phyloP scores from a whole-genome alignment of 2,888 invertebrate genomes.

The Parnassius glacialis region DNA sequence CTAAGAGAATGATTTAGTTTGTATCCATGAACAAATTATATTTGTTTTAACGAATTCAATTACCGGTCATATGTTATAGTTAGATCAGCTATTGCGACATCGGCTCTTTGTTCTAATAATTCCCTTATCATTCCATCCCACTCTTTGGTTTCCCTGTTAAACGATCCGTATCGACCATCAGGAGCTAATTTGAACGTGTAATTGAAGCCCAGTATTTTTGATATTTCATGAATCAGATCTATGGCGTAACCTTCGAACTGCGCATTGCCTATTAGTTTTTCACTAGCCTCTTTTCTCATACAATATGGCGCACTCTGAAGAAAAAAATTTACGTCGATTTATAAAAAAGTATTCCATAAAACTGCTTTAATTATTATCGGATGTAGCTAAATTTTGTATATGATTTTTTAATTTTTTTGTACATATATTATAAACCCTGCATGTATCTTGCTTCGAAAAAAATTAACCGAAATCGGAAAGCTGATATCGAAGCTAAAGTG shows the following conservation, averaged over 20 bases:
- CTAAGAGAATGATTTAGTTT: too few relatives aligned
- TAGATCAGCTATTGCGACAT: slow-evolving; percentile 97
- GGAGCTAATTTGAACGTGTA: slow-evolving; percentile 92
- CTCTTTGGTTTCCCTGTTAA: slow-evolving; percentile 90
- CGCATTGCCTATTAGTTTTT: slow-evolving; percentile 92
- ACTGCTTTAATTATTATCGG: neutral
- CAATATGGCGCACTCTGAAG: slow-evolving; percentile 96
- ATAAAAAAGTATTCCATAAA: neutral
- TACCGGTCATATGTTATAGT: slow-evolving; percentile 98
- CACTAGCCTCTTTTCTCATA: slow-evolving; percentile 94
- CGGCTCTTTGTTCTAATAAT: slow-evolving; percentile 93
- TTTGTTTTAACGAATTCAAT: too few relatives aligned
- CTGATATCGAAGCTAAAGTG: too few relatives aligned
- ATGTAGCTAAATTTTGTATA: too few relatives aligned
- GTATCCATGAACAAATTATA: too few relatives aligned
- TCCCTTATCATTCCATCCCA: slow-evolving; percentile 97
- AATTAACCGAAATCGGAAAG: too few relatives aligned
- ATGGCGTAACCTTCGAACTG: slow-evolving; percentile 97
- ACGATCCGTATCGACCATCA: slow-evolving; percentile 91
- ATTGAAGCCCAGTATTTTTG: slow-evolving; percentile 92
- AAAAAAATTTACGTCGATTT: slow-evolving; percentile 28
- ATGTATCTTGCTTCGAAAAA: too few relatives aligned
- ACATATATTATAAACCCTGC: too few relatives aligned
- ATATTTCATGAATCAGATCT: slow-evolving; percentile 96
- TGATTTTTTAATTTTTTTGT: too few relatives aligned